Conservation (phyloP, 2,113 vertebrate species). For the Plectropomus leopardus region DNA sequence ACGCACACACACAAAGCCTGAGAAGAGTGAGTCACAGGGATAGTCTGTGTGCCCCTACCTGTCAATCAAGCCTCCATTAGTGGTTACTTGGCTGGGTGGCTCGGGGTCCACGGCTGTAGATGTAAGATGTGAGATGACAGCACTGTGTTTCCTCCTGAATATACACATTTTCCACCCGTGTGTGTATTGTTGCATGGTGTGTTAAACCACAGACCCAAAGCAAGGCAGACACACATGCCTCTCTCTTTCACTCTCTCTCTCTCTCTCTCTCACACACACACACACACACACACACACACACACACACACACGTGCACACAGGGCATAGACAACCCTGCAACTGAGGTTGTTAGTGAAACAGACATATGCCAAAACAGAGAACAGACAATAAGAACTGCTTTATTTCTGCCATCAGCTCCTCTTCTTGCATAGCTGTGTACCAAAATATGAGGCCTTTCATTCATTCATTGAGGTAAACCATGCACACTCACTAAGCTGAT, state of each 20-base stretch:
- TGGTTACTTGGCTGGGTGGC: conserved; percentile 56
- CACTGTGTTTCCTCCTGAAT: conserved; percentile 44
- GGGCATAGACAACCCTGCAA: conserved; percentile 12
- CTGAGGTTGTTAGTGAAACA: background rate
- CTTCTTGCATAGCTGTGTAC: background rate
- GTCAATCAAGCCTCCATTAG: conserved; percentile 78
- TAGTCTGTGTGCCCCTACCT: conserved; percentile 60
- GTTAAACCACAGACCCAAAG: conserved; percentile 22
- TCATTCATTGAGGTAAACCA: background rate
- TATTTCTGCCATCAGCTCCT: background rate
- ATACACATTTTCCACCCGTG: conserved; percentile 29
- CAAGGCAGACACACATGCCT: background rate
- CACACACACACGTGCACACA: background rate
- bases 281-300: too few relatives aligned
- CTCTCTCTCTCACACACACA: too few relatives aligned
- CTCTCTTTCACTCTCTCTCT: too few relatives aligned
- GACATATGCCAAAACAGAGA: conserved; percentile 9
- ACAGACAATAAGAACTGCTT: background rate
- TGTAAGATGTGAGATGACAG: conserved; percentile 68
- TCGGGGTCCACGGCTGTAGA: conserved; percentile 50
- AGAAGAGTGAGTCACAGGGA: conserved; percentile 48
- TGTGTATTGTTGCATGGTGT: conserved; percentile 15
- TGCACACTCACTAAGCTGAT: background rate
- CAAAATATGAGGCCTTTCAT: background rate
- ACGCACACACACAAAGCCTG: conserved; percentile 12